phyloP scores from a whole-genome alignment of 2,113 vertebrate species.

The Protobothrops flavoviridis region DNA sequence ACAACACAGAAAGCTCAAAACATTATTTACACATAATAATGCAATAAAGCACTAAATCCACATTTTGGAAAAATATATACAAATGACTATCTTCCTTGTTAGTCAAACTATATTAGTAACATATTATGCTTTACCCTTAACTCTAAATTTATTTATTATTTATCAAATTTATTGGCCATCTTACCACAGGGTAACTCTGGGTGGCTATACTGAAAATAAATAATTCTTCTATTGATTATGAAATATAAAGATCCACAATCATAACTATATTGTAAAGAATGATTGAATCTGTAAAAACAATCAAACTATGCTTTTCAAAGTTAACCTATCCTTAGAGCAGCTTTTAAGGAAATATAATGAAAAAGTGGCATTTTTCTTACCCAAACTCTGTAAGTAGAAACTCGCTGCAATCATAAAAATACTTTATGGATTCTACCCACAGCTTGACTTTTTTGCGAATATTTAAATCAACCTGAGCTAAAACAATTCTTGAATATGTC shows the following conservation, averaged over 20 bases:
- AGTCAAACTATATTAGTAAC: not conserved
- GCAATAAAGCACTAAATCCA: not conserved
- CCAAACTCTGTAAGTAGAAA: not conserved
- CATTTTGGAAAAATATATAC: not conserved
- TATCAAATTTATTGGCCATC: not conserved
- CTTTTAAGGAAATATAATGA: not conserved
- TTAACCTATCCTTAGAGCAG: slow-evolving; percentile 11
- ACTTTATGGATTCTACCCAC: not conserved
- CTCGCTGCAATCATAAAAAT: not conserved
- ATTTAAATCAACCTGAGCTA: slow-evolving; percentile 46
- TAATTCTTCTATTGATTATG: not conserved
- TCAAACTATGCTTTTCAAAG: slow-evolving; percentile 33
- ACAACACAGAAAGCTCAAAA: not conserved
- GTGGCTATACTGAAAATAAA: not conserved
- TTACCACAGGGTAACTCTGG: not conserved
- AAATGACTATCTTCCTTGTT: not conserved
- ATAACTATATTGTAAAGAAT: not conserved
- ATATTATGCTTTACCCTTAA: not conserved
- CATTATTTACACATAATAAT: not conserved
- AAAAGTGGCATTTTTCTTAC: not conserved
- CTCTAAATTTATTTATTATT: not conserved
- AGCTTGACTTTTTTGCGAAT: not conserved
- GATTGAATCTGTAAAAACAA: not conserved
- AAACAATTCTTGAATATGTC: slow-evolving; percentile 57
- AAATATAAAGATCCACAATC: not conserved